Percentiles rank a stretch among this genome's conserved stretches.
Evolutionary conservation across 1,140 invertebrate genomes (phyloP).

Genomic region (Cephus cinctus): DNA sequence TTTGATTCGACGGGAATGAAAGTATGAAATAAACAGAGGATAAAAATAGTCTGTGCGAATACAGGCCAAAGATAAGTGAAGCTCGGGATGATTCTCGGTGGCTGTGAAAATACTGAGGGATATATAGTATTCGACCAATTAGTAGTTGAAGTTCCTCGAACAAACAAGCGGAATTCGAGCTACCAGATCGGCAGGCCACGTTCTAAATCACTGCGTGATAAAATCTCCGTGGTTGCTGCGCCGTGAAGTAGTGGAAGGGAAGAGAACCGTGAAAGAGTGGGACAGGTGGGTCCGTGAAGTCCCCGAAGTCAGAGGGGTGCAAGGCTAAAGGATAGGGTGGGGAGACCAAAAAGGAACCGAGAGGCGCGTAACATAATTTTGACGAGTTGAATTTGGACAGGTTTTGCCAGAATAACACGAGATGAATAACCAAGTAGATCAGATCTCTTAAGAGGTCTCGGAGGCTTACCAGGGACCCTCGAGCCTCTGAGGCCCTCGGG

Average conservation of each 20-base stretch:
- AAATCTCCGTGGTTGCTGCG: conserved; percentile 17
- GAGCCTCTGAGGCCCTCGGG: neutral
- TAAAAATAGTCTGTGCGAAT: too few relatives aligned
- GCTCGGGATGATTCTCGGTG: too few relatives aligned
- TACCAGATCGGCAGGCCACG: conserved; percentile 28
- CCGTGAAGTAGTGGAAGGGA: neutral
- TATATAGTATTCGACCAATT: too few relatives aligned
- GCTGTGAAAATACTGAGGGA: too few relatives aligned
- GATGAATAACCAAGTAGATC: conserved; percentile 40
- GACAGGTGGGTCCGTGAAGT: neutral
- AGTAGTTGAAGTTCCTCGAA: conserved; percentile 28
- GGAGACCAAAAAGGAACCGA: conserved; percentile 7
- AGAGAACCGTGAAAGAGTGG: conserved; percentile 2
- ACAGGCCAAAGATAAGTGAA: too few relatives aligned
- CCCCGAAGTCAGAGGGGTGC: neutral
- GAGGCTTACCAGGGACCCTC: neutral
- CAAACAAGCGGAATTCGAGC: conserved; percentile 29
- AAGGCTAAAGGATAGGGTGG: too few relatives aligned
- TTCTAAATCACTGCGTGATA: conserved; percentile 34
- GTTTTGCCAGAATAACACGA: conserved; percentile 30
- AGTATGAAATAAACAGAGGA: too few relatives aligned
- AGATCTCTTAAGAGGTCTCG: conserved; percentile 6
- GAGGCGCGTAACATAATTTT: conserved; percentile 27
- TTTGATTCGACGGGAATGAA: too few relatives aligned
- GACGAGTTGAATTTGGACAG: conserved; percentile 29